Evolutionary conservation across 2,113 vertebrate genomes (phyloP).

Genomic region (Oplegnathus fasciatus): DNA sequence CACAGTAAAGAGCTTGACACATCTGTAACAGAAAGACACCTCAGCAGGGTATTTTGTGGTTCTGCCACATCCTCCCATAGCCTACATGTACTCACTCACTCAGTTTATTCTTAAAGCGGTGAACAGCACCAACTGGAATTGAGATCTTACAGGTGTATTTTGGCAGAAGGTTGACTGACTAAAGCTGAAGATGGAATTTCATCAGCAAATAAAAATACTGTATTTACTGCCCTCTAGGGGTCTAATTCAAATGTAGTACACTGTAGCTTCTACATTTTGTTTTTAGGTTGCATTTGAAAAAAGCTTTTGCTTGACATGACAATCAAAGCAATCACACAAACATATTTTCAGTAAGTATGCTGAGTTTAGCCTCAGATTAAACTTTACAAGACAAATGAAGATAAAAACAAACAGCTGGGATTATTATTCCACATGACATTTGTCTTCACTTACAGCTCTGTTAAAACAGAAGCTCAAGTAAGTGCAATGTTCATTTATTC

Average conservation of each 20-base stretch:
- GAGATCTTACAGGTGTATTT: too few species aligned
- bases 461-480: background rate
- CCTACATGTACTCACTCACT: background rate
- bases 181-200: background rate
- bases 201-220: background rate
- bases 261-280: background rate
- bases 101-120: background rate
- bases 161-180: background rate
- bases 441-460: background rate
- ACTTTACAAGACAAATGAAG: background rate
- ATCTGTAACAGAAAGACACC: background rate
- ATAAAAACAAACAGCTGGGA: background rate
- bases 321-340: background rate
- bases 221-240: constrained; percentile 5
- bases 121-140: background rate
- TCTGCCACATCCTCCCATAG: background rate
- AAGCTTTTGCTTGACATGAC: too few species aligned
- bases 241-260: background rate
- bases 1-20: background rate
- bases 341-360: background rate
- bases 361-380: too few species aligned
- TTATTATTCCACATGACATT: background rate
- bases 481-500: background rate
- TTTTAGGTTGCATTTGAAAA: background rate
- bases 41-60: background rate